Base-by-base conservation (phyloP, 1,140 invertebrate species). In the Eriosoma lanigerum region DNA sequence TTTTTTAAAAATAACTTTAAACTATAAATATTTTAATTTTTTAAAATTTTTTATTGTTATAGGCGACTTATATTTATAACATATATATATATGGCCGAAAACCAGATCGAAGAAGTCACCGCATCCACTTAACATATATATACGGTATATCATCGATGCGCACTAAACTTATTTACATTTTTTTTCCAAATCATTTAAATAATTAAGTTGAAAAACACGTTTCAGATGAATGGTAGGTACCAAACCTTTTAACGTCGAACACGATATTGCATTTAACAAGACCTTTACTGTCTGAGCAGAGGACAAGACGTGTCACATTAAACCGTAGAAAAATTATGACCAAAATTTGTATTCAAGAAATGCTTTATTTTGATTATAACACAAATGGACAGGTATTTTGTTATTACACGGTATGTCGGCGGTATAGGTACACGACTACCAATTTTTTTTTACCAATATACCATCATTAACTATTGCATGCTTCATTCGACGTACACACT, bases 141-240 rank as follows among this genome's bases (percentile, higher is more conserved):
- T 19, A 32, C 8, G 8, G 9, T 21, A 29, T 48, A 3, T 64
- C 62, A 19, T 12, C 4, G 62, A 29, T 44, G 29, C 1, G 17
- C 17, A 9, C 26, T 17, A 13, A 10, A 12, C 62, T 64, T 29
- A 64, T 64, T 64, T 64, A 29, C 62, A 64, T 64, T 44, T 64
- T 38, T 13, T 62, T 21, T n/a, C 32, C 62, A 38, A 21, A 72
- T 8, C 68, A 72, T 72, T 72, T 72, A 72, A 72, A 72, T 72
- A 72, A 72, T 72, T 72, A 72, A 72, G 24, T 72, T 32, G 68
- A 72, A 72, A 72, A 72, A 72, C 68, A 72, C 68, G 68, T 72
- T 72, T 72, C 46, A 44, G 46, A 50, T 24, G 44, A 50, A 46
- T 72, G 24, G 3, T 4, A 4, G 8, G 13, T 32, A 48, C 13